Conservation (phyloP, 2,113 vertebrate genomes). For the Sylvilagus bachmani region DNA sequence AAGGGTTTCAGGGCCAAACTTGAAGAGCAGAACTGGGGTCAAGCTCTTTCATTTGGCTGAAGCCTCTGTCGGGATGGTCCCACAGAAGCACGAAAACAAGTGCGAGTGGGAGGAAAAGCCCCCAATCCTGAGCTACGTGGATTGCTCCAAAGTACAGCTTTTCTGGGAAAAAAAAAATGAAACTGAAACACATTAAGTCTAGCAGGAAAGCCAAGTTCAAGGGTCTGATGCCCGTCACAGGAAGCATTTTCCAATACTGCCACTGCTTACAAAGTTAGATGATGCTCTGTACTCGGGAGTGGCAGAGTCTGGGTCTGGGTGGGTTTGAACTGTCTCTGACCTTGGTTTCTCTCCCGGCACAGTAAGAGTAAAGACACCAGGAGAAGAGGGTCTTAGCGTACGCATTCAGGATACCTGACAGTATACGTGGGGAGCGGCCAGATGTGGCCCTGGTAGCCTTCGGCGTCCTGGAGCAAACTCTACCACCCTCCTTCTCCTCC, state of each 20-base stretch:
- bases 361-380: background rate
- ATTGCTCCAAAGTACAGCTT: conserved; percentile 1
- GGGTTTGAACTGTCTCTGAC: background rate
- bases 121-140: background rate
- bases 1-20: background rate
- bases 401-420: background rate
- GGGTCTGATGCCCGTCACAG: conserved; percentile 6
- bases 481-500: background rate
- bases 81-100: conserved; percentile 1
- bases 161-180: background rate
- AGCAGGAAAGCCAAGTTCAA: background rate
- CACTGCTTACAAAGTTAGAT: background rate
- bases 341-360: background rate
- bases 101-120: no score
- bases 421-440: background rate
- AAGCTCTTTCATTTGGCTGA: background rate
- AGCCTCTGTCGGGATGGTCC: background rate
- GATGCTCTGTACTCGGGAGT: background rate
- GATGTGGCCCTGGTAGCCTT: background rate
- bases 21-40: background rate
- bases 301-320: background rate
- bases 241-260: background rate
- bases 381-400: background rate
- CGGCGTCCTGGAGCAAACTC: background rate
- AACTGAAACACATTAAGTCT: background rate